Evolutionary conservation across 2,888 invertebrate species (phyloP), one percentile per base, ranked within the genome.

Genomic region (Cheilosia urbana): DNA sequence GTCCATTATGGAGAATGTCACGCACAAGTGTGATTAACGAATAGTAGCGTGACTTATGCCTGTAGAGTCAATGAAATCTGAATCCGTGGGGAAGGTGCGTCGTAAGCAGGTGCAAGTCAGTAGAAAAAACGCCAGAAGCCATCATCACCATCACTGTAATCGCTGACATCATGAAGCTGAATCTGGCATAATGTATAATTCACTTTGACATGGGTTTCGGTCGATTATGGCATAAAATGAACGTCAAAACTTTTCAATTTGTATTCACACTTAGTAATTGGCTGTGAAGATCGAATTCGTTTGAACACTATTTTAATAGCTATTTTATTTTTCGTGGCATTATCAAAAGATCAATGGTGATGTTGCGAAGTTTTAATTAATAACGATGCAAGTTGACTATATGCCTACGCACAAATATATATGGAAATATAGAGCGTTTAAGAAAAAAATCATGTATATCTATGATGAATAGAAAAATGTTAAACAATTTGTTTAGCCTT

Each of bases 181-280:
- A 21, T 19, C 24, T 53, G 47, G 34, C 37, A 47, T n/a, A 47
- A 37, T 13, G 4, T 47, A 37, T 40, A 71, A 27, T 71, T 58
- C 19, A 40, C 47, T 6, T 5, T 58, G 27, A 21, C 47, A 34
- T 45, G 58, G 37, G 21, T 69, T 69, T 24, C 40, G 37, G n/a
- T 45, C 68, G 75, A 68, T 68, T 27, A 75, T 30, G 5, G 17
- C 53, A 49, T 55, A 62, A 75, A 75, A 68, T 75, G 55, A 68
- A 55, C 40, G 60, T 68, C 19, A 75, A 79, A 53, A 27, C 55
- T 68, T 55, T 75, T 53, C 40, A 80, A 80, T 80, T 80, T 62
- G 55, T 19, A 62, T 34, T 62, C 75, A 75, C 80, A 80, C 80
- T 75, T 57, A 37, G 19, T 63, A 68, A 80, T 68, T 80, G 47